Evolutionary conservation across 2,113 vertebrate species (phyloP).

Genomic region (Python bivittatus): DNA sequence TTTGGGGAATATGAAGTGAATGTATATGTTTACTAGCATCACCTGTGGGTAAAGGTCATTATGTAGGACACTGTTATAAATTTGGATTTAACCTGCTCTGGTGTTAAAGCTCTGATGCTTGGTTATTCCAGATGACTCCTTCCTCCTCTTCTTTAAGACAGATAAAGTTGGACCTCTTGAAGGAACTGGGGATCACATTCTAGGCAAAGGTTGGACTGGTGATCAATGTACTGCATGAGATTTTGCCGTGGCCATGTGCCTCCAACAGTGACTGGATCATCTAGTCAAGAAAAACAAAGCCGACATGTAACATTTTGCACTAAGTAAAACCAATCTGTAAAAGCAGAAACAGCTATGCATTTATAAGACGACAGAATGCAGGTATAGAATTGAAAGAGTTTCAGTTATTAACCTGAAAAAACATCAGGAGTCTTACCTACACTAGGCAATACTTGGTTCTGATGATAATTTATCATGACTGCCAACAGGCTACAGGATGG

Average conservation of each 20-base stretch:
- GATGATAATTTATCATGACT: too few relatives aligned
- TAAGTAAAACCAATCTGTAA: constrained; percentile 12
- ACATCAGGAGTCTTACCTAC: too few relatives aligned
- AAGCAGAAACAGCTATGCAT: not conserved
- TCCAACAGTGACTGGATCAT: constrained; percentile 94
- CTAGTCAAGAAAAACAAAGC: constrained; percentile 77
- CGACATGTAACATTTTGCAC: constrained; percentile 63
- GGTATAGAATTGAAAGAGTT: not conserved
- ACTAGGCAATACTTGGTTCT: too few relatives aligned
- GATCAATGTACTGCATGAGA: constrained; percentile 89
- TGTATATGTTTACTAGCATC: constrained; percentile 2
- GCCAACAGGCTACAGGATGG: too few relatives aligned
- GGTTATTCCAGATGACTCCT: constrained; percentile 80
- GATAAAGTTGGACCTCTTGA: constrained; percentile 83
- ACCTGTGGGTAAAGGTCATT: constrained; percentile 39
- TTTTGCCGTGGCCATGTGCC: constrained; percentile 90
- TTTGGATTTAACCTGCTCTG: constrained; percentile 83
- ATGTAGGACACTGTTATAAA: constrained; percentile 68
- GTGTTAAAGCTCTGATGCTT: constrained; percentile 80
- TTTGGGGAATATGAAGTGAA: not conserved
- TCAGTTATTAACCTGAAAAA: too few relatives aligned
- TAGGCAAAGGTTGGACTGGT: constrained; percentile 90
- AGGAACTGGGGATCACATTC: constrained; percentile 84
- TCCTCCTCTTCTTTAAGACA: constrained; percentile 82
- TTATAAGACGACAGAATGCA: constrained; percentile 29